These are phyloP conservation scores for Electrophaes corylata DNA, from an alignment of 2,888 invertebrate species.

Conservation along the genomic window DNA sequence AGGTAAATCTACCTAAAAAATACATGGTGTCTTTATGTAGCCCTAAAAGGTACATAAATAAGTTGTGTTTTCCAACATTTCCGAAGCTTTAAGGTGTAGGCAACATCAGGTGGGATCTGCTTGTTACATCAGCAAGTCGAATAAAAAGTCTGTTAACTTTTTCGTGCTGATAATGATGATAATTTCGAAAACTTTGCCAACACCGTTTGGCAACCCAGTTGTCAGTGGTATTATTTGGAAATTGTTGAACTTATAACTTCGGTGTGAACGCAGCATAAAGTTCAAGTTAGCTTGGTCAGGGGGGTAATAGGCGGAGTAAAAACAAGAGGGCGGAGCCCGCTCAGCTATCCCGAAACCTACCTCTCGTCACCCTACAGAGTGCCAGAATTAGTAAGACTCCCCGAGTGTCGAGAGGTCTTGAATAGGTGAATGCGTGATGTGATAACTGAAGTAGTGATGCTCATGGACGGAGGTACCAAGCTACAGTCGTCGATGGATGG, in stretches of 20 bases:
- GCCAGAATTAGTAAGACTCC: conserved; percentile 16
- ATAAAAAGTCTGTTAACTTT: too few relatives aligned
- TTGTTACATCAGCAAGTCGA: too few relatives aligned
- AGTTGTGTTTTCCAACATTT: too few relatives aligned
- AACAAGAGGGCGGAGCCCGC: conserved; percentile 34
- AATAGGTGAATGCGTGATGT: conserved; percentile 18
- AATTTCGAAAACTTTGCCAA: too few relatives aligned
- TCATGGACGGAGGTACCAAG: conserved; percentile 56
- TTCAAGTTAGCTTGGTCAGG: conserved; percentile 26
- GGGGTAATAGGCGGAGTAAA: conserved; percentile 29
- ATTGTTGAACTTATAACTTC: neutral
- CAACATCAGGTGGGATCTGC: too few relatives aligned
- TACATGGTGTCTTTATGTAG: too few relatives aligned
- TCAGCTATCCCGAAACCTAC: conserved; percentile 2
- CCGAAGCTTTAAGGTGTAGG: too few relatives aligned
- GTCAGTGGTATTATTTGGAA: too few relatives aligned
- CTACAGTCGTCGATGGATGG: conserved; percentile 48
- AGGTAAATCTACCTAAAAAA: too few relatives aligned
- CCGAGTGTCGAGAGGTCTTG: conserved; percentile 12
- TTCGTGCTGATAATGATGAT: too few relatives aligned
- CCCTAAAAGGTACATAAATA: too few relatives aligned
- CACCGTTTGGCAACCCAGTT: too few relatives aligned
- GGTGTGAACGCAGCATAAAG: conserved; percentile 2
- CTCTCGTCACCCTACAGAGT: conserved; percentile 15
- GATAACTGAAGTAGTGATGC: conserved; percentile 37